Evolutionary conservation across 2,888 invertebrate species (phyloP).

Genomic region (Apeira syringaria): DNA sequence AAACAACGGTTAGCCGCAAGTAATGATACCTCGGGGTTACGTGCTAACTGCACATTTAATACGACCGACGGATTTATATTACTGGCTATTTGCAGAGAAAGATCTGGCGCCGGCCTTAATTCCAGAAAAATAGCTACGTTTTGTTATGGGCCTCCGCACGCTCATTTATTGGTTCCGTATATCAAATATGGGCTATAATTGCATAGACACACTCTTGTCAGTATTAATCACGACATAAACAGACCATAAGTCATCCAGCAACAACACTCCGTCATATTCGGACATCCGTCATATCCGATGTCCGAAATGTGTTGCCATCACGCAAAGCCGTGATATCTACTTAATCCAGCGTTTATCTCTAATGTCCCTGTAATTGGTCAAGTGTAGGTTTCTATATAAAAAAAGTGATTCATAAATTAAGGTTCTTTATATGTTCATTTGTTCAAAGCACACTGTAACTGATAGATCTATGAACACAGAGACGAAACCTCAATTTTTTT

Average conservation of each 20-base stretch:
- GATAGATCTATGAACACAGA: too few relatives aligned
- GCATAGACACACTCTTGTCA: background rate
- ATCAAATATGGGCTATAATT: background rate
- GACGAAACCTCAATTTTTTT: too few relatives aligned
- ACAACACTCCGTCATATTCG: slow-evolving; percentile 4
- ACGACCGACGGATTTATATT: background rate
- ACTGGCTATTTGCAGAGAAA: too few relatives aligned
- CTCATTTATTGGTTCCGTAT: too few relatives aligned
- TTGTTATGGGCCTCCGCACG: too few relatives aligned
- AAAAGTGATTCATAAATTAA: too few relatives aligned
- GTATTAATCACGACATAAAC: background rate
- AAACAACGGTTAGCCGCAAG: slow-evolving; percentile 13
- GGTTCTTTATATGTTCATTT: too few relatives aligned
- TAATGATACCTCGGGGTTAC: slow-evolving; percentile 19
- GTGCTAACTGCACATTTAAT: slow-evolving; percentile 25
- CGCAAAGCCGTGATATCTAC: slow-evolving; percentile 19
- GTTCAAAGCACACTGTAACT: too few relatives aligned
- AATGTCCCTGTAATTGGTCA: slow-evolving; percentile 9
- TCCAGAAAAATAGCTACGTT: too few relatives aligned
- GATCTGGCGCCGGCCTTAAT: too few relatives aligned
- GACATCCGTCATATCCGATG: slow-evolving; percentile 21
- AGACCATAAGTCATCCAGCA: background rate
- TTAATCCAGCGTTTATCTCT: slow-evolving; percentile 9
- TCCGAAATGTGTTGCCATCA: slow-evolving; percentile 28
- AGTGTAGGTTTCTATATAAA: too few relatives aligned